Base-by-base conservation (phyloP, 2,797 vertebrate species). In the Steatocranus sp. region DNA sequence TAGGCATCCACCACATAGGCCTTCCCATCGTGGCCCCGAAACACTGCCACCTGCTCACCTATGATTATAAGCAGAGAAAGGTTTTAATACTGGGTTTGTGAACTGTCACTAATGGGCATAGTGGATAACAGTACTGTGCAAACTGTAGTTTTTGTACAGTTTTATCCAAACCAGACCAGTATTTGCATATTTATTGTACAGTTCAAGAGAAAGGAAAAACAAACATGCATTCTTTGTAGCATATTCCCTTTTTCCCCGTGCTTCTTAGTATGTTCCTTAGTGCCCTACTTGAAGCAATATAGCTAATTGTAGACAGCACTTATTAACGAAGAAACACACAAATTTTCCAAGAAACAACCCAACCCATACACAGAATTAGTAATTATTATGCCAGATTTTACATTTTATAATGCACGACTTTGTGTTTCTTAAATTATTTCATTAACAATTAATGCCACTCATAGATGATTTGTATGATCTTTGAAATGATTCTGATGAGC, bases 1-100 rank as follows among this genome's bases (percentile, higher is more conserved):
- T 97, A 97, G 18, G 96, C 94, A 1, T 97, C 96, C 23, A 96
- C 70, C 36, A 97, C 96, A 0, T 94, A 91, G 27, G 92, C 95
- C n/a, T 84, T 93, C 7, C 96, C 96, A 4, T 97, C 92, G 27
- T 90, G 87, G 17, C 92, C 92, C 11, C 95, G 93, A 49, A 97
- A 97, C 15, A 93, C 96, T 1, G 93, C 93, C 8, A 97, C 81
- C 83, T 96, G 95, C 14, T 97, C 93, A 61, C 96, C 97, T 96
- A 80, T 8, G 11, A 32, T 7, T 11, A 51, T 74, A 8, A 83
- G 9, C 75, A 32, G 7, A 41, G 23, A 83, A 10, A 68, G 41
- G 34, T 4, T 74, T n/a, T 73, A 53, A 38, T 18, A 54, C 14
- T 25, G 66, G 63, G 23, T 43, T 46, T 43, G 15, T 70, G 38